Percentiles rank a stretch among this genome's conserved stretches.
These are phyloP conservation scores for Paedocypris micromegethes DNA, from an alignment of 2,797 vertebrate species.

Conservation along the genomic window DNA sequence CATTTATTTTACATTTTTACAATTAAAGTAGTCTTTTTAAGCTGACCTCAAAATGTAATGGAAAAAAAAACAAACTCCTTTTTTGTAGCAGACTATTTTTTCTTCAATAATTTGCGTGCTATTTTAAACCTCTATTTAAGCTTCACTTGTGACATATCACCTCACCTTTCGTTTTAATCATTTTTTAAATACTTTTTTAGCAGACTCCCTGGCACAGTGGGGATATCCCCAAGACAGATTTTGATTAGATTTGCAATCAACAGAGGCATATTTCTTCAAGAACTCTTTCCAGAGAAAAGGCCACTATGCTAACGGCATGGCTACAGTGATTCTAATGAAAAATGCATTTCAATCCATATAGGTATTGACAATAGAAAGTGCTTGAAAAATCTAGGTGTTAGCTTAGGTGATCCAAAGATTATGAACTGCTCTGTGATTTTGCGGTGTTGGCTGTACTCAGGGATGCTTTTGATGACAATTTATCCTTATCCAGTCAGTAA, in stretches of 20 bases:
- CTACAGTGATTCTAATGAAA: constrained; percentile 56
- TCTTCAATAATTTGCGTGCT: neutral
- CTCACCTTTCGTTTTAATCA: constrained; percentile 17
- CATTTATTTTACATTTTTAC: no score
- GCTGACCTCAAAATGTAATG: no score
- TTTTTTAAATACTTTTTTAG: constrained; percentile 17
- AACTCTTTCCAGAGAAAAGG: constrained; percentile 28
- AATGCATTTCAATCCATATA: constrained; percentile 51
- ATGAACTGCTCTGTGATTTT: no score
- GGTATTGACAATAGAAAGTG: constrained; percentile 53
- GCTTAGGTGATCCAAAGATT: no score
- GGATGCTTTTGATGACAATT: no score
- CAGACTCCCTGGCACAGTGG: constrained; percentile 43
- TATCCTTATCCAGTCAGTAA: no score
- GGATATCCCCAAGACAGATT: constrained; percentile 46
- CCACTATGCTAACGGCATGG: constrained; percentile 43
- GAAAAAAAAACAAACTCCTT: no score
- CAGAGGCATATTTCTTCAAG: constrained; percentile 64
- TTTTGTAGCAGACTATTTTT: neutral
- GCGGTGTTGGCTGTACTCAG: no score
- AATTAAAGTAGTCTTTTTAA: no score
- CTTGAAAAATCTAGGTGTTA: constrained; percentile 2
- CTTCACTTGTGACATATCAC: constrained; percentile 9
- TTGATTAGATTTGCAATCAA: constrained; percentile 66
- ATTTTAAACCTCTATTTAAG: neutral